A percentile compares a stretch with the other conserved stretches of the same genome.
phyloP scores from a whole-genome alignment of 2,113 vertebrate species.

The Sceloporus undulatus region DNA sequence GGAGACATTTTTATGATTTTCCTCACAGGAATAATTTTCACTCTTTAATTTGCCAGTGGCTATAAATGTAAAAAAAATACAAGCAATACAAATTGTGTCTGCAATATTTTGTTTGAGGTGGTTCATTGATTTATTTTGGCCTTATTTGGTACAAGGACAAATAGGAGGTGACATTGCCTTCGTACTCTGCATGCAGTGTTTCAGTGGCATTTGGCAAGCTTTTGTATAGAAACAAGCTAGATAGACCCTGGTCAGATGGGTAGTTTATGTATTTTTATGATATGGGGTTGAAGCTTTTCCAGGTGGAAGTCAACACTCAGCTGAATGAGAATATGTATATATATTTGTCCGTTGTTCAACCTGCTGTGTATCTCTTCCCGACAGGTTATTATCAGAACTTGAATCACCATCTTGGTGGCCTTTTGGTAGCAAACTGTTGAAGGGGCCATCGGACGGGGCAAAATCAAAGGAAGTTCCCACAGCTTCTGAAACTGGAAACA shows the following conservation, averaged over 20 bases:
- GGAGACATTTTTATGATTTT: too few relatives aligned
- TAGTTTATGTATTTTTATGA: neutral
- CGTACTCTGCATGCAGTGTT: neutral
- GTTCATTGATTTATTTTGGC: too few relatives aligned
- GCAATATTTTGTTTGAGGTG: too few relatives aligned
- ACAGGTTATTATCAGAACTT: slow-evolving; percentile 88
- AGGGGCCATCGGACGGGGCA: slow-evolving; percentile 66
- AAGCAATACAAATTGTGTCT: too few relatives aligned
- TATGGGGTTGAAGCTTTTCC: neutral
- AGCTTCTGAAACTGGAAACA: slow-evolving; percentile 27
- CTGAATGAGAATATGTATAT: neutral
- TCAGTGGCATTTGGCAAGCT: neutral
- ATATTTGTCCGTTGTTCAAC: neutral
- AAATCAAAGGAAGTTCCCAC: slow-evolving; percentile 70
- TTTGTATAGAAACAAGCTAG: neutral
- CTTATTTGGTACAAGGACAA: too few relatives aligned
- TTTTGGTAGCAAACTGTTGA: slow-evolving; percentile 88
- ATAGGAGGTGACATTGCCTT: neutral
- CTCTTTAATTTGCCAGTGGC: too few relatives aligned
- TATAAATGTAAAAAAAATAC: too few relatives aligned
- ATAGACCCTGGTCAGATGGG: neutral
- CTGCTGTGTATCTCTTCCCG: neutral
- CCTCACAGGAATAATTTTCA: too few relatives aligned
- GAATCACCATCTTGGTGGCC: slow-evolving; percentile 97
- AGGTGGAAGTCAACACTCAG: too few relatives aligned